Conservation (phyloP, 2,888 invertebrate genomes). For the Psylliodes chrysocephalus region DNA sequence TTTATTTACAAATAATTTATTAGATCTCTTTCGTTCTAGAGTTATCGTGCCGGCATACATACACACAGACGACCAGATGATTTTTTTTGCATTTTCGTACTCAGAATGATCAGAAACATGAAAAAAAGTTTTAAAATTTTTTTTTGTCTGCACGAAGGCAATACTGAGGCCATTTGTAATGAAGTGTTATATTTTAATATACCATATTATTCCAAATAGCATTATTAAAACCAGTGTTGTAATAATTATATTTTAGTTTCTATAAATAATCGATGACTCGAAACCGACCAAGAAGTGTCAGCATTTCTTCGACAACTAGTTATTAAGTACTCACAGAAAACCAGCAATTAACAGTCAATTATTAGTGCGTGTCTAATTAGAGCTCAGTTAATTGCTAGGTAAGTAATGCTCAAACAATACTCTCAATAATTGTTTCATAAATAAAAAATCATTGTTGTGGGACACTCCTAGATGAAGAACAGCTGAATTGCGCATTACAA, state of each 20-base stretch:
- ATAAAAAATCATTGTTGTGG: slow-evolving; percentile 40
- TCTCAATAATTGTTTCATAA: slow-evolving; percentile 38
- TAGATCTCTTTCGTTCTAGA: too few relatives aligned
- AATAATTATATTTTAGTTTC: neutral
- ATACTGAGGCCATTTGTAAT: too few relatives aligned
- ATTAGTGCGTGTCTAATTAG: slow-evolving; percentile 42
- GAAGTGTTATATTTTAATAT: too few relatives aligned
- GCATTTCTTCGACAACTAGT: neutral
- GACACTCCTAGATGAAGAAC: slow-evolving; percentile 41
- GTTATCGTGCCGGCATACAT: too few relatives aligned
- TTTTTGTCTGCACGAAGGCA: too few relatives aligned
- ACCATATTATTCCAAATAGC: too few relatives aligned
- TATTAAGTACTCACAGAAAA: slow-evolving; percentile 12
- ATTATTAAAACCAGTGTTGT: too few relatives aligned
- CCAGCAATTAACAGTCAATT: slow-evolving; percentile 41
- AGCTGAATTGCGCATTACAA: slow-evolving; percentile 22
- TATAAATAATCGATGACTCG: neutral
- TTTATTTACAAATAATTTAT: too few relatives aligned
- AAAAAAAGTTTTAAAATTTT: too few relatives aligned
- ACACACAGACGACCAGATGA: too few relatives aligned
- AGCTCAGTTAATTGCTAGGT: slow-evolving; percentile 19
- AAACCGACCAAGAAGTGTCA: slow-evolving; percentile 31
- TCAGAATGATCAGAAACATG: too few relatives aligned
- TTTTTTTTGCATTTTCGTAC: too few relatives aligned
- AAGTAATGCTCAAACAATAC: slow-evolving; percentile 22